Percentiles rank a stretch among this genome's conserved stretches.
Evolutionary conservation across 2,113 vertebrate genomes (phyloP).

Genomic region (Serinus canaria): DNA sequence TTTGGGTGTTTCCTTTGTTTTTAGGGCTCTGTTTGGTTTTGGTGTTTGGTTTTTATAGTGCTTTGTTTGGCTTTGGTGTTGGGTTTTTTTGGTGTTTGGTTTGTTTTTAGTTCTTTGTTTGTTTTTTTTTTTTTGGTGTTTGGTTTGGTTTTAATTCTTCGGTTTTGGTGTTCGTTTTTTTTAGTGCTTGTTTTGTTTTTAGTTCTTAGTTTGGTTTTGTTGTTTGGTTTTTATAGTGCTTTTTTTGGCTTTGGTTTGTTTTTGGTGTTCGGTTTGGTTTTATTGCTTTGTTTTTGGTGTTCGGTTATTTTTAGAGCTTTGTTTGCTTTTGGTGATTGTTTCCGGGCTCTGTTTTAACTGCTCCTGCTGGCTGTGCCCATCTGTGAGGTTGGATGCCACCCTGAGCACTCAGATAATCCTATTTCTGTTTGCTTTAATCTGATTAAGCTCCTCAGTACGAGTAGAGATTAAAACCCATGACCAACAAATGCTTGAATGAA

Average conservation of each 20-base stretch:
- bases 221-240: neutral
- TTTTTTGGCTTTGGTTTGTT: neutral
- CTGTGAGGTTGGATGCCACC: neutral
- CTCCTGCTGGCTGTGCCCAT: neutral
- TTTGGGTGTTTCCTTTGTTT: too few species aligned
- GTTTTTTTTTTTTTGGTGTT: neutral
- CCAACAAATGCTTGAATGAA: neutral
- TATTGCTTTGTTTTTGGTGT: neutral
- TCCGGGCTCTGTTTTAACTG: neutral
- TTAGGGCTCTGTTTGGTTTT: too few species aligned
- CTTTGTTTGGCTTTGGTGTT: neutral
- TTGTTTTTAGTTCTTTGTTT: too few species aligned
- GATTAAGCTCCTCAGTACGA: neutral
- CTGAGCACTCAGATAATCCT: neutral
- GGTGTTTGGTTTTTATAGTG: neutral
- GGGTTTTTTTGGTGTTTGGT: too few species aligned
- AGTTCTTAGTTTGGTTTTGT: too few species aligned
- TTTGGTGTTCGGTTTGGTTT: too few species aligned
- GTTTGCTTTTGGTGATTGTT: neutral
- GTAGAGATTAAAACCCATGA: neutral
- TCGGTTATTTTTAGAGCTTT: neutral
- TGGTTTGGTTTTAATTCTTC: neutral
- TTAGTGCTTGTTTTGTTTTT: too few species aligned
- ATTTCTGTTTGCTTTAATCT: neutral
- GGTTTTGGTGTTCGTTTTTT: too few species aligned